Conservation (phyloP, 2,113 vertebrate species). For the Podilymbus podiceps region DNA sequence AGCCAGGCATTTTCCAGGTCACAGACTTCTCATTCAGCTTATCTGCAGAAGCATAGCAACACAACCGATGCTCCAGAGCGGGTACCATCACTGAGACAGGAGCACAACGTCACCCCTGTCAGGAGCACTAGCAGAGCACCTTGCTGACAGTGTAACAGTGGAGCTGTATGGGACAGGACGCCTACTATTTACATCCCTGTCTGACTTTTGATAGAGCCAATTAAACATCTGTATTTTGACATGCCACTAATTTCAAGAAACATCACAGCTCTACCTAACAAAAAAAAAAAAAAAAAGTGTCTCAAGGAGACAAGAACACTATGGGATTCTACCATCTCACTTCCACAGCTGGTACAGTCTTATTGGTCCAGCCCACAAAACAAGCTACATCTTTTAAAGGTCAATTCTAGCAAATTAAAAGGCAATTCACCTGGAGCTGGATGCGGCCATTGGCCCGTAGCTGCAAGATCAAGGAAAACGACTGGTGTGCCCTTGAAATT, state of each 20-base stretch:
- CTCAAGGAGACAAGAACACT: neutral
- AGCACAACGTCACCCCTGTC: accelerated
- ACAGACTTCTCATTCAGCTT: neutral
- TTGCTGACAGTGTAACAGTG: accelerated
- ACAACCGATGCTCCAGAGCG: neutral
- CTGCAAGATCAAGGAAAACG: neutral
- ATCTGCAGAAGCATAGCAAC: neutral
- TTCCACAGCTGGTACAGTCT: neutral
- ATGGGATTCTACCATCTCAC: neutral
- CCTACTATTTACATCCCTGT: too few relatives aligned
- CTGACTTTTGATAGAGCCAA: neutral
- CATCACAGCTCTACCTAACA: neutral
- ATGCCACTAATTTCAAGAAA: neutral
- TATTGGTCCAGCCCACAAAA: too few relatives aligned
- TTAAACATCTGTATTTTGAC: neutral
- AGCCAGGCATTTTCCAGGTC: neutral
- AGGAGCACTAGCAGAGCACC: neutral
- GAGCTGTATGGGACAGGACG: neutral
- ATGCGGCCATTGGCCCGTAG: neutral
- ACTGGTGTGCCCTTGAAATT: neutral
- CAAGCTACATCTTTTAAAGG: neutral
- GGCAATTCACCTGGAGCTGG: neutral
- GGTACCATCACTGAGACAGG: neutral
- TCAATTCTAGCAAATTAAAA: neutral
- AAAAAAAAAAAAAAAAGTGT: neutral